phyloP scores from a whole-genome alignment of 2,888 invertebrate genomes.

The Chironomus tentans region DNA sequence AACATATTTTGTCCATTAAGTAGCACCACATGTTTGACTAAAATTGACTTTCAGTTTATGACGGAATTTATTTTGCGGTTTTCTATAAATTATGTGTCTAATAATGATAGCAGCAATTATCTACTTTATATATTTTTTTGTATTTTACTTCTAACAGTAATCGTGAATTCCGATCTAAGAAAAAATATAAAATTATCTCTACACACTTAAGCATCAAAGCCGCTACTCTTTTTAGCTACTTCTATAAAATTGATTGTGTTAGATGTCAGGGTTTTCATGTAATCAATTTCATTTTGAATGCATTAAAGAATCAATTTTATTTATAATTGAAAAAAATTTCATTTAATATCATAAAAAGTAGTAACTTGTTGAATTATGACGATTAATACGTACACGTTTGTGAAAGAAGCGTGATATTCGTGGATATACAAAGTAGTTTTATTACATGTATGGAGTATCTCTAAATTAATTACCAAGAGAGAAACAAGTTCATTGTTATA shows the following conservation, averaged over 20 bases:
- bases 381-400: too few relatives aligned
- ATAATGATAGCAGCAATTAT: slow-evolving; percentile 24
- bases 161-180: slow-evolving; percentile 17
- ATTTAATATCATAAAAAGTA: too few relatives aligned
- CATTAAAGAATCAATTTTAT: neutral
- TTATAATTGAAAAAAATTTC: neutral
- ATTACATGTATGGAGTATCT: too few relatives aligned
- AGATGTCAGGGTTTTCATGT: neutral
- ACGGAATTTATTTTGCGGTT: slow-evolving; percentile 18
- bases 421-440: too few relatives aligned
- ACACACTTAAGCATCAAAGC: slow-evolving; percentile 5
- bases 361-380: too few relatives aligned
- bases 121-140: slow-evolving; percentile 4
- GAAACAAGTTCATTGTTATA: neutral
- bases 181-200: slow-evolving; percentile 2
- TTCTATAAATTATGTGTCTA: slow-evolving; percentile 11
- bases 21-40: neutral
- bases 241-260: neutral
- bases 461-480: neutral
- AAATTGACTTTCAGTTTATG: neutral
- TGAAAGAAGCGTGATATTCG: too few relatives aligned
- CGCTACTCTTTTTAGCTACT: slow-evolving; percentile 4
- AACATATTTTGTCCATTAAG: neutral
- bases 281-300: neutral
- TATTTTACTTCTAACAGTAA: neutral